These are phyloP conservation scores for Trachythela sp. DNA, from an alignment of 64 coral and sea anemone genomes.

Conservation along the genomic window DNA sequence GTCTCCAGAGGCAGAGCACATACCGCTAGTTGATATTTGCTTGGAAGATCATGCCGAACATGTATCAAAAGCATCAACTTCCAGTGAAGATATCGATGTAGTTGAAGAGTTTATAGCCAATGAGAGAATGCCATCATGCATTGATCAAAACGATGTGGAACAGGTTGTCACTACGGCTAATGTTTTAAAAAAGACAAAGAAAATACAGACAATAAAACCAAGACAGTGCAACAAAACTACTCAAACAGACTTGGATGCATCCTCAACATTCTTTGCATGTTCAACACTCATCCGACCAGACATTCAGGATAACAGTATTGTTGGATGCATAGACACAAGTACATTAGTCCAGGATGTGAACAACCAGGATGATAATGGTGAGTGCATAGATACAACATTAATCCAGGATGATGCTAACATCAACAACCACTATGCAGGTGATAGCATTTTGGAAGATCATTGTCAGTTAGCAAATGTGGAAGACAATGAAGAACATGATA, in stretches of 20 bases:
- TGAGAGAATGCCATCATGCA: slow-evolving; percentile 9
- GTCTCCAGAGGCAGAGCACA: background rate
- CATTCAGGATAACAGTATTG: slow-evolving; percentile 4
- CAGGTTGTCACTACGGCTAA: background rate
- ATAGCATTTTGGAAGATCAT: background rate
- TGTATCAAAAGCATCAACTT: background rate
- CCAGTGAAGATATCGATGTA: slow-evolving; percentile 8
- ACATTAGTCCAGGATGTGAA: background rate
- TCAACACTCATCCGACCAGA: background rate
- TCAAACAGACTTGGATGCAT: slow-evolving; percentile 5
- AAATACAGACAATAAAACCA: slow-evolving; percentile 7
- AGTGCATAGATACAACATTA: slow-evolving; percentile 3
- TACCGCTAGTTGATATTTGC: slow-evolving; percentile 3
- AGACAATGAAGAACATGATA: background rate
- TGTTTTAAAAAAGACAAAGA: slow-evolving; percentile 3
- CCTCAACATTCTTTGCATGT: background rate
- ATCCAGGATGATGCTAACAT: slow-evolving; percentile 5
- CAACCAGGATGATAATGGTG: background rate
- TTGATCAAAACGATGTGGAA: background rate
- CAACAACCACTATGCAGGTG: background rate
- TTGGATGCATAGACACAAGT: background rate
- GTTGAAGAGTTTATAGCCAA: slow-evolving; percentile 10
- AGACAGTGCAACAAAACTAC: background rate
- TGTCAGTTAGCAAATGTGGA: background rate
- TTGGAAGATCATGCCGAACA: background rate